These are phyloP conservation scores for Centropus bengalensis DNA, from an alignment of 2,113 vertebrate species.

Conservation along the genomic window DNA sequence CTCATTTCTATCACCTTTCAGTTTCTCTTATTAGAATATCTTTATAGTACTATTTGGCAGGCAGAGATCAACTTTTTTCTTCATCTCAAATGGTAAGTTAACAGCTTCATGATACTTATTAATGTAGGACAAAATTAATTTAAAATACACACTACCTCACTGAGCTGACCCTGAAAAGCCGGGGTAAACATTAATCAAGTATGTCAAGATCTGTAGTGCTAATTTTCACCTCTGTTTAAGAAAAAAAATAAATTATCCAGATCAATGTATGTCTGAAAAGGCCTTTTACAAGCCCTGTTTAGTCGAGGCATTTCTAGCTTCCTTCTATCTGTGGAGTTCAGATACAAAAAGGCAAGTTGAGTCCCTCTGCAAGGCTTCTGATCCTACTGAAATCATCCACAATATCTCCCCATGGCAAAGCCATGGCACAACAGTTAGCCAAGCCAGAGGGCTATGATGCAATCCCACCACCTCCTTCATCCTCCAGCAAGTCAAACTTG, in stretches of 20 bases:
- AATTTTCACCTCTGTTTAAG: background rate
- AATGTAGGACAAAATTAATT: background rate
- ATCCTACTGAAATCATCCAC: background rate
- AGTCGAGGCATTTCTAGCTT: background rate
- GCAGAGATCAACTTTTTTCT: background rate
- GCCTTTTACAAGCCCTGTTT: background rate
- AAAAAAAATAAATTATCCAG: constrained; percentile 8
- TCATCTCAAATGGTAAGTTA: background rate
- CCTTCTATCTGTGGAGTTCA: background rate
- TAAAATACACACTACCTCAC: background rate
- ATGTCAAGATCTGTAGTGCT: background rate
- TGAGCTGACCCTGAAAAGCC: background rate
- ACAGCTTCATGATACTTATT: background rate
- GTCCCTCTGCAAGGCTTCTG: background rate
- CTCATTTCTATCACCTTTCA: background rate
- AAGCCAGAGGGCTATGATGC: fast-evolving
- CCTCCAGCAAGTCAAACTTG: background rate
- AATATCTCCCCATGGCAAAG: background rate
- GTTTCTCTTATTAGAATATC: background rate
- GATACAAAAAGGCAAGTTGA: background rate
- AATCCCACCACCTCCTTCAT: background rate
- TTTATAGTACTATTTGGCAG: background rate
- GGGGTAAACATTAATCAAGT: background rate
- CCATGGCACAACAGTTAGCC: fast-evolving
- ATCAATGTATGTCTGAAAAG: background rate